Base-by-base conservation (phyloP, 2,888 invertebrate species). In the Linnaemya tessellans region DNA sequence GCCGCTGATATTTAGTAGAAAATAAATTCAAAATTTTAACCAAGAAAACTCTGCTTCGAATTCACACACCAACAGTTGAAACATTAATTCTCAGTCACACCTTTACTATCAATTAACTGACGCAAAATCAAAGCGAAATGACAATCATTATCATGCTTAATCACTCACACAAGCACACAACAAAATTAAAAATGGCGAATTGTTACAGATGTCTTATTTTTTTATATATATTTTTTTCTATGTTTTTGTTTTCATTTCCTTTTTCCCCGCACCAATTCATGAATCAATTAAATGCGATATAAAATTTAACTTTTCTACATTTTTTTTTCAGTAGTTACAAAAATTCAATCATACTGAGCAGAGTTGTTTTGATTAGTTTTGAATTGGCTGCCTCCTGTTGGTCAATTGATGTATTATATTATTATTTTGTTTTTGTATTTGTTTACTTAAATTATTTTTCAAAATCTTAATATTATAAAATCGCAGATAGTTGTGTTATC, bases 361-460 rank as follows among this genome's bases (percentile, higher is more conserved):
- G 90, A 89, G 90, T 91, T 92, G 90, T 91, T 91, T 91, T 89
- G 89, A 91, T 90, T 90, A 90, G 86, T 88, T 90, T 89, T 89
- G 88, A 84, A 84, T 84, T 84, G 35, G 49, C 65, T 83, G 73
- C 60, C 87, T 82, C 65, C 74, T 86, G 51, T 41, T 41, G 56
- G 58, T 80, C 62, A 62, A 25, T 87, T 68, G 68, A 71, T 80
- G 58, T 18, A 43, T 67, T 56, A 20, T 25, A 56, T 49, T 54
- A 25, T 8, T 11, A 35, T 43, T 46, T 67, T 71, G n/a, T 49
- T 22, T 35, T 58, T 58, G 41, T 58, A 10, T 30, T 54, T 56
- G 35, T 1, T 35, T 25, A 20, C 70, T 80, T 75, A 84, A 60
- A 11, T 20, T 51, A 56, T 41, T 65, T 83, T 68, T 60, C 38